Base-by-base conservation (phyloP, 2,113 vertebrate genomes). In the Corythornis madagascariensis region DNA sequence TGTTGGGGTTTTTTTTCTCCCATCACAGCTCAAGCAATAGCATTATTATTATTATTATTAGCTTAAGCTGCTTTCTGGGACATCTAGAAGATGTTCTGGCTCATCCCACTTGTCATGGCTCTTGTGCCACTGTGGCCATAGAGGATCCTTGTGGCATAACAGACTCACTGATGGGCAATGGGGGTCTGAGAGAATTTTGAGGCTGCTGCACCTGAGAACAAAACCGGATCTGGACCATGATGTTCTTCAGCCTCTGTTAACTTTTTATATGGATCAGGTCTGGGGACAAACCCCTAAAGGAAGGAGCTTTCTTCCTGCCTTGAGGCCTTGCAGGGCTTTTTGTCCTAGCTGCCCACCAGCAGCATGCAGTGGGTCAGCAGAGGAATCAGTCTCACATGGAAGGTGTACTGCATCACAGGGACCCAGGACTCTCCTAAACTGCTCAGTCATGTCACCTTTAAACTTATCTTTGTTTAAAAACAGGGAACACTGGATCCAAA, bases 11-110 rank as follows among this genome's bases (percentile, higher is more conserved):
- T 50, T 7, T 24, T 50, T 56, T 33, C 4, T 28, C 24, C 16
- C 7, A 3, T 19, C 2, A 1, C 16, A 28, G 45, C 13, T 35
- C 9, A 24, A 74, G n/a, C 0, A 0, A 31, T 0, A 61, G 11
- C 28, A 40, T 63, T 70, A 24, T n/a, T 56, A 20, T 3, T n/a
- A n/a, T n/a, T n/a, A n/a, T n/a, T n/a, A n/a, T n/a, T n/a, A 3
- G 19, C 45, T 64, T 0, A 0, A 79, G 33, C 24, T 92, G 31
- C 42, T 71, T 65, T 78, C 52, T 18, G 22, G 16, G 48, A 2
- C 35, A 29, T 47, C 38, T 52, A 45, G 45, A 71, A 65, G 18
- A 31, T 47, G 3, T 35, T 69, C 42, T 72, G 28, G 7, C n/a
- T 72, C 42, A 57, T 40, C 42, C 22, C 11, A 16, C 17, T 33